Evolutionary conservation across 2,888 invertebrate species (phyloP).

Genomic region (Ametastegia equiseti): DNA sequence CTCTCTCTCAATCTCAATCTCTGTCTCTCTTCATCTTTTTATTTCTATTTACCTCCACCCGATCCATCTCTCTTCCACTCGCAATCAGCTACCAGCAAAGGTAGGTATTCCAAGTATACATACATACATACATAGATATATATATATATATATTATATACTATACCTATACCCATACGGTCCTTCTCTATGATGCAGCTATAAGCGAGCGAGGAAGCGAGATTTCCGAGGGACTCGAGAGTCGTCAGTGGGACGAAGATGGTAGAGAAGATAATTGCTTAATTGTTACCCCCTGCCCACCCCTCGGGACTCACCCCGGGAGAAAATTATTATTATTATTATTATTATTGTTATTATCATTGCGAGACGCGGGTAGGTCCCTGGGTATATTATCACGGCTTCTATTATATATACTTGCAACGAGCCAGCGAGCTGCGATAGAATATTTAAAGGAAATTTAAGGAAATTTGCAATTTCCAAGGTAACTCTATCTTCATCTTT

Average conservation of each 20-base stretch:
- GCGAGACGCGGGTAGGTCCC: background rate
- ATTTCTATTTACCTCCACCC: constrained; percentile 41
- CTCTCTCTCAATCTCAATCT: background rate
- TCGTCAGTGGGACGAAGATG: constrained; percentile 53
- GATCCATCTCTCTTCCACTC: constrained; percentile 19
- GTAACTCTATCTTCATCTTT: background rate
- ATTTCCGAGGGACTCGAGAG: constrained; percentile 28
- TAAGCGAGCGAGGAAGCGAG: constrained; percentile 40
- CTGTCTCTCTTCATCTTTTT: constrained; percentile 49
- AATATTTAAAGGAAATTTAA: constrained; percentile 17
- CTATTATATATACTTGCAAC: background rate
- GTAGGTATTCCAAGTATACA: constrained; percentile 15
- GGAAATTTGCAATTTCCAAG: constrained; percentile 28
- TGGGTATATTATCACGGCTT: background rate
- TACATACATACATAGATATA: too few relatives aligned
- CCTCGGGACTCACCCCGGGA: constrained; percentile 32
- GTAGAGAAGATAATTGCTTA: constrained; percentile 60
- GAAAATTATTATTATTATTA: constrained; percentile 35
- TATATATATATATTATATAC: constrained; percentile 20
- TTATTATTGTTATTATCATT: constrained; percentile 29
- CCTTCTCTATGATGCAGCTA: constrained; percentile 11
- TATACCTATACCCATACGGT: constrained; percentile 7
- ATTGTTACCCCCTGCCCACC: constrained; percentile 59
- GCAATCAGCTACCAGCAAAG: constrained; percentile 4
- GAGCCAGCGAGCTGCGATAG: background rate